A percentile compares a stretch with the other conserved stretches of the same genome.
Evolutionary conservation across 2,113 vertebrate genomes (phyloP).

Genomic region (Meriones unguiculatus): DNA sequence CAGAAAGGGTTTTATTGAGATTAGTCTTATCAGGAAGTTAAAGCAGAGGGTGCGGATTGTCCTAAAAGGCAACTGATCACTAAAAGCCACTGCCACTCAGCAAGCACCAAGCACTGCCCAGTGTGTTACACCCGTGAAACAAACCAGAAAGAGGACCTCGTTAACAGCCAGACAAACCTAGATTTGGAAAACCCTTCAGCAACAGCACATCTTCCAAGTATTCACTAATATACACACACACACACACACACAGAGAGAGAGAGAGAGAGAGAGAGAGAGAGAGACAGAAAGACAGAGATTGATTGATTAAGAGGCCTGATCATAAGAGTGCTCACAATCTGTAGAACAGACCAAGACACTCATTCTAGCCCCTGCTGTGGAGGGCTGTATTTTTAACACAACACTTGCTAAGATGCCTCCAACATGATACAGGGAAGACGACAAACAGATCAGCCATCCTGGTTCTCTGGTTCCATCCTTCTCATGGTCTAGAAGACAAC

Average conservation of each 20-base stretch:
- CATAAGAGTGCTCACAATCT: not conserved
- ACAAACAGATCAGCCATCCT: not conserved
- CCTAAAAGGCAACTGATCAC: not conserved
- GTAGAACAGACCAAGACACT: not conserved
- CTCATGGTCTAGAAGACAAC: not conserved
- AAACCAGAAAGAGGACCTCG: not conserved
- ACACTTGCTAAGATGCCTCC: not conserved
- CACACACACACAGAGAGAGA: too few relatives aligned
- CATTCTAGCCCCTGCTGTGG: not conserved
- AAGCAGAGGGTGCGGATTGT: not conserved
- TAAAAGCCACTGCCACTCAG: not conserved
- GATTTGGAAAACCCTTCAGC: not conserved
- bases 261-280: too few relatives aligned
- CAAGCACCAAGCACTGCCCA: rapidly evolving
- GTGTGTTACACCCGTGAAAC: not conserved
- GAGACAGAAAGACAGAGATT: too few relatives aligned
- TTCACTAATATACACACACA: not conserved
- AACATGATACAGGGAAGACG: not conserved
- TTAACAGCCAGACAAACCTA: not conserved
- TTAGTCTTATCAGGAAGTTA: not conserved
- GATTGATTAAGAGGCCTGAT: too few relatives aligned
- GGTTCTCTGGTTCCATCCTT: not conserved
- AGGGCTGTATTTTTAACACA: not conserved
- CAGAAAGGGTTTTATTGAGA: not conserved
- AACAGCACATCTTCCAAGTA: not conserved